Base-by-base conservation (phyloP, 2,113 vertebrate species). In the Podilymbus podiceps region DNA sequence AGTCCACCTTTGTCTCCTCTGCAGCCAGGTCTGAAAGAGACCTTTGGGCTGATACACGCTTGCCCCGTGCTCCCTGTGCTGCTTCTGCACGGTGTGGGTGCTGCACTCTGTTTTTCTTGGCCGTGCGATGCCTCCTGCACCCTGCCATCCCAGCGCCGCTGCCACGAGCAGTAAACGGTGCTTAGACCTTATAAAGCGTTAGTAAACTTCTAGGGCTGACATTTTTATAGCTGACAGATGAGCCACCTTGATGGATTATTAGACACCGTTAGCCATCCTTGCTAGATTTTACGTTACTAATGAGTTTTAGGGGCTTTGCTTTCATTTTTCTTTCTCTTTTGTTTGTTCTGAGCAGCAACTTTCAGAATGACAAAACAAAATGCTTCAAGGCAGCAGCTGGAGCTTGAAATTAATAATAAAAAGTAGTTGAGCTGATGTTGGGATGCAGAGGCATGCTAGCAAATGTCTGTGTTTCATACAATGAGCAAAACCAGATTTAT, bases 341-440 rank as follows among this genome's bases (percentile, higher is more conserved):
- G 84, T 96, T 95, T 95, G 93, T 96, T 96, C 79, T 89, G 71
- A 96, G 72, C 69, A 78, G 76, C 49, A 88, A 4, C 47, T 92
- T 96, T 89, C 78, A 73, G 68, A 96, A 46, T 73, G 74, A 81
- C 76, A 96, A 97, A 96, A 94, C 58, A 96, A 94, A 97, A 97
- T 78, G 50, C 93, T 97, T 94, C 93, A 55, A 97, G 85, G 97
- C 93, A 95, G 92, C 92, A 96, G 95, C 82, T 96, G 96, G 93
- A 85, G 72, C 96, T 97, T 97, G 90, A 97, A 97, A 97, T 97
- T 97, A 98, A 96, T 97, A 98, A 93, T 96, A 96, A 95, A 95
- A 95, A 68, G 76, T 74, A 82, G 86, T 40, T 78, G 89, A 88
- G 80, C 77, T 95, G 87, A 72, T 87, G 33, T 90, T 68, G 11